Conservation (phyloP, 1,140 invertebrate genomes). For the Drosophila equinoxialis region DNA sequence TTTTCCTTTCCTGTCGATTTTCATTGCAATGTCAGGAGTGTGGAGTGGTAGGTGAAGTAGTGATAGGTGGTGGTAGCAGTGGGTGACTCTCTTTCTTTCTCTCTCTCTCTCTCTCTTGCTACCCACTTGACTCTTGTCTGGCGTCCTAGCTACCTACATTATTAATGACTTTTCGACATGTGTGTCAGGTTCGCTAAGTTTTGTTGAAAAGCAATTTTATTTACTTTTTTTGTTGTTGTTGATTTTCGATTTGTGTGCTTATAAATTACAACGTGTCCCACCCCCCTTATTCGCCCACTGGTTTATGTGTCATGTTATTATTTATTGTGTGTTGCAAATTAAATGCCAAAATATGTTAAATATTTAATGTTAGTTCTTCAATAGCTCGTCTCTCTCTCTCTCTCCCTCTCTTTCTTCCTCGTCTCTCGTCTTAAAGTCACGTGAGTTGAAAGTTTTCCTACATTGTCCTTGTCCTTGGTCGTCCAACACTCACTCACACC, state of each 20-base stretch:
- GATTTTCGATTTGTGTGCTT: slow-evolving; percentile 62
- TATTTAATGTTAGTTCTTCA: slow-evolving; percentile 58
- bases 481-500: slow-evolving; percentile 33
- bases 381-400: too few species aligned
- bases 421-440: slow-evolving; percentile 50
- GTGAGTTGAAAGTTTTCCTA: slow-evolving; percentile 53
- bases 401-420: too few species aligned
- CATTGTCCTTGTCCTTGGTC: slow-evolving; percentile 76
- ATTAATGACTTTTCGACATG: slow-evolving; percentile 79
- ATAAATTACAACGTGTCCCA: slow-evolving; percentile 47
- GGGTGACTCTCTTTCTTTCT: neutral
- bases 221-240: slow-evolving; percentile 64
- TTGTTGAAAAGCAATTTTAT: slow-evolving; percentile 81
- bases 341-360: slow-evolving; percentile 79
- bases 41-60: slow-evolving; percentile 6
- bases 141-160: slow-evolving; percentile 61
- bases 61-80: neutral
- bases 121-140: slow-evolving; percentile 41
- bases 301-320: slow-evolving; percentile 75
- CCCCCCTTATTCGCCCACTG: neutral
- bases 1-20: slow-evolving; percentile 44
- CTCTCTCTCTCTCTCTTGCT: neutral
- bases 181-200: slow-evolving; percentile 78
- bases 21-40: slow-evolving; percentile 46
- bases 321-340: slow-evolving; percentile 77